Conservation (phyloP, 2,797 vertebrate genomes). For the Sandelia bainsii region DNA sequence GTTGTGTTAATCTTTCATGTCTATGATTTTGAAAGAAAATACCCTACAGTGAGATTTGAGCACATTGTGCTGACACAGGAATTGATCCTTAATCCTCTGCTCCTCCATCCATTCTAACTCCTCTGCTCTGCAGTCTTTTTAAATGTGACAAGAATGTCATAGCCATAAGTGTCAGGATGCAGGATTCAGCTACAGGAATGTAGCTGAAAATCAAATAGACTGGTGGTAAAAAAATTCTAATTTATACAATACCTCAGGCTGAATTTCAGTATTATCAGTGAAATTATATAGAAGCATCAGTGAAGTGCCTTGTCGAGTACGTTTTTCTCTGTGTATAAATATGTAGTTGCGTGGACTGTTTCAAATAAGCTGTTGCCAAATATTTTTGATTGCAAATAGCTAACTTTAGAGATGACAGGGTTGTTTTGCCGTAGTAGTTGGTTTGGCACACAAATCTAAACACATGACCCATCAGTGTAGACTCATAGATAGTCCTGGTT, state of each 20-base stretch:
- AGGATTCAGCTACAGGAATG: background rate
- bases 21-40: too few species aligned
- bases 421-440: background rate
- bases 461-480: background rate
- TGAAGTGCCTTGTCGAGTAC: background rate
- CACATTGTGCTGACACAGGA: background rate
- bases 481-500: background rate
- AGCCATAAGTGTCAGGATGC: background rate
- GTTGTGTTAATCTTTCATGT: too few species aligned
- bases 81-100: conserved; percentile 5
- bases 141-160: background rate
- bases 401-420: conserved; percentile 26
- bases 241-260: too few species aligned
- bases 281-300: background rate
- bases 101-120: background rate
- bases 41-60: too few species aligned
- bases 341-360: background rate
- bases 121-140: background rate
- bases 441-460: background rate
- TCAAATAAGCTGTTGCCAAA: conserved; percentile 1
- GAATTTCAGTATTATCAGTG: too few species aligned
- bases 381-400: conserved; percentile 11
- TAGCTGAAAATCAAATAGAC: background rate
- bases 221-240: too few species aligned
- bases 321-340: conserved; percentile 1